Conservation (phyloP, 1,140 invertebrate genomes). For the Drosophila azteca region DNA sequence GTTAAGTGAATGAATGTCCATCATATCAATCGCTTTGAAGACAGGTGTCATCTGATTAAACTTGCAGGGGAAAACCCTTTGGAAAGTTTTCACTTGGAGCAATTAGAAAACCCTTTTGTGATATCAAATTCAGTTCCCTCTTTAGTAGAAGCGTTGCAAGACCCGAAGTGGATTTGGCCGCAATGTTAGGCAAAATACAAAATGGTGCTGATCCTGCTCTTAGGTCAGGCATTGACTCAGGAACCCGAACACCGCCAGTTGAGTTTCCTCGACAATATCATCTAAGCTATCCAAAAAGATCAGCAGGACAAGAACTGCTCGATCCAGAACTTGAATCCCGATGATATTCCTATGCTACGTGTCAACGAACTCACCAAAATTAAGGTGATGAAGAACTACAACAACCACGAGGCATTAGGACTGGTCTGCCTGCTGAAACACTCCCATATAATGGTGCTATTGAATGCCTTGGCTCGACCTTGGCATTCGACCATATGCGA, state of each 20-base stretch:
- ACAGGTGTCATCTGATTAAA: too few species aligned
- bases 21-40: too few species aligned
- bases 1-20: too few species aligned
- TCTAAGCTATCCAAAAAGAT: neutral
- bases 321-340: neutral
- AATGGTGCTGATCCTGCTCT: neutral
- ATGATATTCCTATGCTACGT: conserved; percentile 8
- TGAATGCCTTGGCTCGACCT: conserved; percentile 7
- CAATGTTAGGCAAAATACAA: neutral
- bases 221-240: neutral
- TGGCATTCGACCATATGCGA: conserved; percentile 11
- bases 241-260: neutral
- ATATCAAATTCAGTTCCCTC: too few species aligned
- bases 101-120: too few species aligned
- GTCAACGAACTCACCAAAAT: neutral
- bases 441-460: neutral
- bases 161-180: too few species aligned
- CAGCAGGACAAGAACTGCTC: conserved; percentile 4
- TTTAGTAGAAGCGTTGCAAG: too few species aligned
- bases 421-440: conserved; percentile 31
- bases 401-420: conserved; percentile 1
- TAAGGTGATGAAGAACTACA: neutral
- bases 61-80: too few species aligned
- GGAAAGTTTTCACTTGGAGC: too few species aligned
- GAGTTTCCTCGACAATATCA: neutral